Evolutionary conservation across 2,797 vertebrate genomes (phyloP), one percentile per base, ranked within the genome.

Genomic region (Perodicticus potto): DNA sequence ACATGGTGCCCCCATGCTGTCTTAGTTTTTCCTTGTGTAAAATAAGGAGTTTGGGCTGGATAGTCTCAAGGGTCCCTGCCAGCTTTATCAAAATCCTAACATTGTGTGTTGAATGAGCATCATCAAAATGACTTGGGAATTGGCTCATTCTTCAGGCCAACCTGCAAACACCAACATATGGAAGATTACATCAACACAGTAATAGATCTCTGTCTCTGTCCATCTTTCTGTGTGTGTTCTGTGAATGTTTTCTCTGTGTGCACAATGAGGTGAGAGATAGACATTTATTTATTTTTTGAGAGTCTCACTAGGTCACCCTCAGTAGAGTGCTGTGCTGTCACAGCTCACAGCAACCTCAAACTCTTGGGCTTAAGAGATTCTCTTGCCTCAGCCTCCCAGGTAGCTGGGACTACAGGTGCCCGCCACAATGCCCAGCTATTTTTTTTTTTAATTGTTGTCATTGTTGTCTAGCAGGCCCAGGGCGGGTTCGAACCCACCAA

Each of bases 21-120:
- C 27, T 88, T 65, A 49, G 13, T 67, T 67, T 84, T 57, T 57
- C 34, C 59, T 61, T 23, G 3, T 73, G n/a, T 86, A 84, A 86
- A 93, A 73, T 2, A 55, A 55, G 61, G 25, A 83, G 57, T 92
- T 20, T 29, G 53, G 83, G 25, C 34, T 77, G 12, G 34, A 55
- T 20, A 20, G 63, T n/a, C 82, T 83, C 22, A 10, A 70, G 14
- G 20, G 14, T 63, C 29, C 29, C 27, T 57, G 17, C 69, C 40
- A 67, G 76, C 67, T 91, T 53, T 93, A 73, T 34, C 72, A 94
- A 91, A 82, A 34, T 69, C 32, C 40, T 61, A 82, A 83, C 32
- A 77, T 40, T 89, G 86, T 77, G 1, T 37, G 12, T 59, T 59
- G 34, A 94, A 55, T 53, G 37, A 91, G 5, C 29, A 25, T 22